Percentiles rank a stretch among this genome's conserved stretches.
Conservation (phyloP, 2,113 vertebrate genomes). For the Lophura nycthemera region DNA sequence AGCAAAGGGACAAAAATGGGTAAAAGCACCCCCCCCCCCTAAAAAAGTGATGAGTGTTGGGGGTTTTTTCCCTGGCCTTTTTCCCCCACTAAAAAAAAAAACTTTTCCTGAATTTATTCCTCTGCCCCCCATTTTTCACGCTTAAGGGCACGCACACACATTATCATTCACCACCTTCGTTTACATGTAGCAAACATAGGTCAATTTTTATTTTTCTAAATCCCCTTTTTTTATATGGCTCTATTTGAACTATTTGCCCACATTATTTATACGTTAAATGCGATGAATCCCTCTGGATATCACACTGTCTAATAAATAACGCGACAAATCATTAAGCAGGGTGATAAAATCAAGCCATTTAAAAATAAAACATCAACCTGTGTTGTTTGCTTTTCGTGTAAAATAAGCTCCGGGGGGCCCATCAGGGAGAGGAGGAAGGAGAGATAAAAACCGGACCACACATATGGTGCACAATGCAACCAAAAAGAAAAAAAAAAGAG, state of each 20-base stretch:
- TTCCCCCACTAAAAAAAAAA: neutral
- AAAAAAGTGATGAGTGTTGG: neutral
- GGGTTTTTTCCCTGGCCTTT: neutral
- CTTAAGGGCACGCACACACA: conserved; percentile 72
- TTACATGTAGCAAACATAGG: conserved; percentile 80
- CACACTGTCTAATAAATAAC: conserved; percentile 82
- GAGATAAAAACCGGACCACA: too few relatives aligned
- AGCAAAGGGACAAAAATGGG: accelerated
- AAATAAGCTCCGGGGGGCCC: conserved; percentile 80
- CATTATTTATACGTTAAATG: conserved; percentile 86
- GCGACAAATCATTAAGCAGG: conserved; percentile 85
- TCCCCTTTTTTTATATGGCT: conserved; percentile 81
- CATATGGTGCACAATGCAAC: too few relatives aligned
- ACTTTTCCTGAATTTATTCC: conserved; percentile 21
- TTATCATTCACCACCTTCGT: conserved; percentile 78
- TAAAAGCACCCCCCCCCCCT: neutral
- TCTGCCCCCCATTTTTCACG: conserved; percentile 7
- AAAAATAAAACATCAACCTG: conserved; percentile 86
- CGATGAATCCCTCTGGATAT: conserved; percentile 80
- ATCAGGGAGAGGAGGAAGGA: conserved; percentile 31
- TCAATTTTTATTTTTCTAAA: conserved; percentile 85
- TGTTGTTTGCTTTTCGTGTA: conserved; percentile 76
- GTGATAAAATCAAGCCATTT: conserved; percentile 86
- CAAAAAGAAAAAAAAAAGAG: too few relatives aligned
- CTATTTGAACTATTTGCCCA: conserved; percentile 86